Percentiles rank a stretch among this genome's conserved stretches.
Evolutionary conservation across 2,797 vertebrate species (phyloP).

Genomic region (Onychomys torridus): DNA sequence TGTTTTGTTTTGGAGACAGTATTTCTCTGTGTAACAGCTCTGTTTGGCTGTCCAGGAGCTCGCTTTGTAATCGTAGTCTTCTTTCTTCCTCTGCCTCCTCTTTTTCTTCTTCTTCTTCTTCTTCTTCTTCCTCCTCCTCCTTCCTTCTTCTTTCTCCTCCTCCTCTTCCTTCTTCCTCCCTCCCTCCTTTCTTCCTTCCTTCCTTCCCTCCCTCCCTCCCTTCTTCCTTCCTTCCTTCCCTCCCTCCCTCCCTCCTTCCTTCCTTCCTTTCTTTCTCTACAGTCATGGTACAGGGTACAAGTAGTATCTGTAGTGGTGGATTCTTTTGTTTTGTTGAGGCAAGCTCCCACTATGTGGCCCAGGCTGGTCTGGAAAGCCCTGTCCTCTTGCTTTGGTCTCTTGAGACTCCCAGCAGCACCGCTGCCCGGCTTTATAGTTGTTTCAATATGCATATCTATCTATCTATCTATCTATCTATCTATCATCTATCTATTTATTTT

Average conservation of each 20-base stretch:
- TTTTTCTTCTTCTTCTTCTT: too few relatives aligned
- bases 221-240: too few relatives aligned
- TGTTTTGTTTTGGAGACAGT: neutral
- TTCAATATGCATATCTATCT: neutral
- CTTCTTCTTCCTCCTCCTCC: too few relatives aligned
- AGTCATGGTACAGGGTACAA: neutral
- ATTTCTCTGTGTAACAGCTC: too few relatives aligned
- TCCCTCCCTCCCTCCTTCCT: too few relatives aligned
- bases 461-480: too few relatives aligned
- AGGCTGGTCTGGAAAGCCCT: neutral
- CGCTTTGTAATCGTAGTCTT: neutral
- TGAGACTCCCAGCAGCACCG: neutral
- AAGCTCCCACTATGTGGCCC: neutral
- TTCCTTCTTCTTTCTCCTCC: too few relatives aligned
- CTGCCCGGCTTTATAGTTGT: neutral
- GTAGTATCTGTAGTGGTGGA: neutral
- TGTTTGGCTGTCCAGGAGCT: neutral
- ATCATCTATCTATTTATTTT: too few relatives aligned
- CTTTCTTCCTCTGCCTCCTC: too few relatives aligned
- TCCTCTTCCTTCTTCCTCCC: neutral
- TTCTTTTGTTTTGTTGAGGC: neutral
- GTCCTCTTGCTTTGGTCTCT: neutral
- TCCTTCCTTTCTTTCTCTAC: too few relatives aligned
- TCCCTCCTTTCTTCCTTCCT: too few relatives aligned
- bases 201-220: too few relatives aligned